Conservation (phyloP, 2,888 invertebrate species). For the Hipparchia semele region DNA sequence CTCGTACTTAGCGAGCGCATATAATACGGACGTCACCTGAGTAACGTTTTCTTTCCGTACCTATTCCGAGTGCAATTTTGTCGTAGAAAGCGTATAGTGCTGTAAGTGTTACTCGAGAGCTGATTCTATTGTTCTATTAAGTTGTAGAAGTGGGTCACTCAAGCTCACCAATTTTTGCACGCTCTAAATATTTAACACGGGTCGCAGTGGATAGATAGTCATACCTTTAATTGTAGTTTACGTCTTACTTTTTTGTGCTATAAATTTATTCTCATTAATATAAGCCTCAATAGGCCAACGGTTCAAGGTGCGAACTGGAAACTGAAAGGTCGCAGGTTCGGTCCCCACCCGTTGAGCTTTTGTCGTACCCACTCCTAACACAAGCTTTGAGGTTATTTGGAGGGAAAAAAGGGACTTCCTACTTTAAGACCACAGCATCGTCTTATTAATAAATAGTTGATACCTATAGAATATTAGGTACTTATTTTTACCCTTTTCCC, state of each 20-base stretch:
- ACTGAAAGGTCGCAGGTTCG: too few species aligned
- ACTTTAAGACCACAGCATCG: too few species aligned
- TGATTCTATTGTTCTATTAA: constrained; percentile 16
- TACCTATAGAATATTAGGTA: too few species aligned
- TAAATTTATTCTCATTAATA: too few species aligned
- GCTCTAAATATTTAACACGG: not conserved
- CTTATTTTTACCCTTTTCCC: too few species aligned
- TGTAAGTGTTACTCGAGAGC: constrained; percentile 5
- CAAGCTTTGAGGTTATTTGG: too few species aligned
- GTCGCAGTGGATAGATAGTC: not conserved
- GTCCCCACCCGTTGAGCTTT: too few species aligned
- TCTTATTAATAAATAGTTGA: too few species aligned
- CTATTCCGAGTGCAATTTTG: constrained; percentile 8
- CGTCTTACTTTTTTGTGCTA: not conserved
- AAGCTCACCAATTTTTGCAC: constrained; percentile 1
- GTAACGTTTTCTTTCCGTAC: constrained; percentile 11
- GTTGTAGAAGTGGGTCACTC: constrained; percentile 8
- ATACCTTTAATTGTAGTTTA: not conserved
- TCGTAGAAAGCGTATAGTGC: constrained; percentile 4
- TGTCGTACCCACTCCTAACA: too few species aligned
- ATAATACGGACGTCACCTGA: not conserved
- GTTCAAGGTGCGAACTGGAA: too few species aligned
- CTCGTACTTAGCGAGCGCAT: not conserved
- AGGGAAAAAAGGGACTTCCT: too few species aligned
- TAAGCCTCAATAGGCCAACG: too few species aligned